These are phyloP conservation scores for Lithophane socia DNA, from an alignment of 2,888 invertebrate species.

Conservation along the genomic window DNA sequence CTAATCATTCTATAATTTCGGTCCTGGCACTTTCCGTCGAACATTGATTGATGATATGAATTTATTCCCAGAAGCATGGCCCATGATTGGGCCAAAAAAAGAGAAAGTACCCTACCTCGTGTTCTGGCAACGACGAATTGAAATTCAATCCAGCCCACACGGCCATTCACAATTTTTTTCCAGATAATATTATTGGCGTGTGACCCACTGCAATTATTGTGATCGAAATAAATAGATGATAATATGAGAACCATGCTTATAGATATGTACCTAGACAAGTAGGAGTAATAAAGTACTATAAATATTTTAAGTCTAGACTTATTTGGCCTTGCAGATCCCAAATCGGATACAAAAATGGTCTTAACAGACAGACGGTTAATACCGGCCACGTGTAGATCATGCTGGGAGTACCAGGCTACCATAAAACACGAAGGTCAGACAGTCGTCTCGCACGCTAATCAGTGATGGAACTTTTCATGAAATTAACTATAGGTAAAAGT, in stretches of 20 bases:
- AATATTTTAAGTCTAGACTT: constrained; percentile 35
- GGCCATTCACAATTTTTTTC: constrained; percentile 23
- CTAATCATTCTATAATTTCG: constrained; percentile 18
- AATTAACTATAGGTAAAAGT: constrained; percentile 28
- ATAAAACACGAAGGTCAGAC: constrained; percentile 52
- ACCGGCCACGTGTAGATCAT: constrained; percentile 39
- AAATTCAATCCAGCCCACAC: constrained; percentile 63
- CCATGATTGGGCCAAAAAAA: constrained; percentile 31
- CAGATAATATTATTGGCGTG: constrained; percentile 16
- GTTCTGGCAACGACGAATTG: constrained; percentile 59
- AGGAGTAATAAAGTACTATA: not conserved
- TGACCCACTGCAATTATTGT: constrained; percentile 28
- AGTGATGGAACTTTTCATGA: constrained; percentile 28
- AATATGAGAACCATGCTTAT: not conserved
- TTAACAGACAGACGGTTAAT: constrained; percentile 32
- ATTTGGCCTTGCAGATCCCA: constrained; percentile 26
- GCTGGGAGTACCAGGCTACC: constrained; percentile 49
- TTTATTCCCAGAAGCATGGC: constrained; percentile 41
- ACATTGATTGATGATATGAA: constrained; percentile 41
- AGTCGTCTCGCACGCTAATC: constrained; percentile 45
- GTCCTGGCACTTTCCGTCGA: constrained; percentile 26
- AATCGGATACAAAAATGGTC: constrained; percentile 22
- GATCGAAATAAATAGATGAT: constrained; percentile 4
- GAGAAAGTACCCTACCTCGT: constrained; percentile 16
- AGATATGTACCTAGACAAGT: not conserved